phyloP scores from a whole-genome alignment of 2,797 vertebrate genomes.

The Poeciliopsis infans region DNA sequence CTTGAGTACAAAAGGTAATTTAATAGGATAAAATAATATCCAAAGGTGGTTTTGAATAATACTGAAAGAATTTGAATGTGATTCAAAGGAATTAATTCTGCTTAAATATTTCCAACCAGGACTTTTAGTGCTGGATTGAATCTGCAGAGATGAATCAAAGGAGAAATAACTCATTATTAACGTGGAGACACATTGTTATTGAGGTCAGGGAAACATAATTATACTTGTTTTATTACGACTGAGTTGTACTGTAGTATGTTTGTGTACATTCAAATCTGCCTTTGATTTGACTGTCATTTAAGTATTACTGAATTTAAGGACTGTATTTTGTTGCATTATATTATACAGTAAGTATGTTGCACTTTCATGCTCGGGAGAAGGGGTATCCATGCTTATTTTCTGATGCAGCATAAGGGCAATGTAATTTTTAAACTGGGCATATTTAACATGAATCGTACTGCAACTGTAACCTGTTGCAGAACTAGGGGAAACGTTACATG shows the following conservation, averaged over 20 bases:
- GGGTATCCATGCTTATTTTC: background rate
- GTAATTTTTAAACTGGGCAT: background rate
- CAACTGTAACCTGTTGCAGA: background rate
- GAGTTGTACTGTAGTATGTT: background rate
- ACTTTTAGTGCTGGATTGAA: background rate
- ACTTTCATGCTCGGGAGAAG: background rate
- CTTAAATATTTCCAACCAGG: background rate
- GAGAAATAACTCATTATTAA: background rate
- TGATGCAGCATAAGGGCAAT: background rate
- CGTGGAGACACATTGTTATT: background rate
- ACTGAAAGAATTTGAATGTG: background rate
- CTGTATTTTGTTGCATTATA: background rate
- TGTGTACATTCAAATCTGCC: background rate
- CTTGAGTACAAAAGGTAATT: background rate
- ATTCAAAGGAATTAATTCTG: background rate
- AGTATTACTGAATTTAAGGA: background rate
- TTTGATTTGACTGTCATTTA: background rate
- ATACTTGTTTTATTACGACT: background rate
- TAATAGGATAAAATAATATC: background rate
- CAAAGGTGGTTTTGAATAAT: background rate
- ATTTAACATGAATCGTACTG: background rate
- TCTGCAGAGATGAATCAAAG: background rate
- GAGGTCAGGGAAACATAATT: background rate
- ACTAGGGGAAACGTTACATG: background rate
- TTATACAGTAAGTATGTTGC: background rate